Conservation (phyloP, 2,797 vertebrate genomes). For the Hephaestus fuliginosus region DNA sequence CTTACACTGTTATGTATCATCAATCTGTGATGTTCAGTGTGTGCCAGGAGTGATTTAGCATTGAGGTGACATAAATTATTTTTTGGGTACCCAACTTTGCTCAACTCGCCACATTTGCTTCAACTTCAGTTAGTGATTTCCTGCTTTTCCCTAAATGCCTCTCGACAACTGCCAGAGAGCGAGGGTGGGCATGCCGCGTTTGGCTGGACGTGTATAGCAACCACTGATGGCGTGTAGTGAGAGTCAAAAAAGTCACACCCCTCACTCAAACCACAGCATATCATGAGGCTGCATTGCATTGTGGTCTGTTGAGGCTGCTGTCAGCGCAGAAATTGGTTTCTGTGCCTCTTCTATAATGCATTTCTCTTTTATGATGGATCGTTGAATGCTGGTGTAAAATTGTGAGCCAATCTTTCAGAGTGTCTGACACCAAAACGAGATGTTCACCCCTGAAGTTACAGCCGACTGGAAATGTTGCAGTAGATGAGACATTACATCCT, state of each 20-base stretch:
- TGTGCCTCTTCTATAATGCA: slow-evolving; percentile 64
- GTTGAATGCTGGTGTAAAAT: slow-evolving; percentile 61
- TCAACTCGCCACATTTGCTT: slow-evolving; percentile 40
- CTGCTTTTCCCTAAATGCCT: slow-evolving; percentile 51
- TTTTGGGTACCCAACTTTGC: slow-evolving; percentile 39
- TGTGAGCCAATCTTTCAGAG: slow-evolving; percentile 60
- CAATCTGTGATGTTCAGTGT: slow-evolving; percentile 45
- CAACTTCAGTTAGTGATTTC: slow-evolving; percentile 37
- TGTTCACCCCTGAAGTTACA: slow-evolving; percentile 56
- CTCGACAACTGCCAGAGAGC: slow-evolving; percentile 41
- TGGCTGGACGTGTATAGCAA: slow-evolving; percentile 2
- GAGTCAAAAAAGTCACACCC: slow-evolving; percentile 53
- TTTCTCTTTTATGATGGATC: slow-evolving; percentile 71
- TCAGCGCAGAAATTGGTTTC: slow-evolving; percentile 66
- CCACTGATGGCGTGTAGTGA: slow-evolving; percentile 11
- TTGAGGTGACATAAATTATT: slow-evolving; percentile 48
- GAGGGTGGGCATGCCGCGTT: slow-evolving; percentile 20
- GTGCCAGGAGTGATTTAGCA: slow-evolving; percentile 57
- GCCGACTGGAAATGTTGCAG: slow-evolving; percentile 53
- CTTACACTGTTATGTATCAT: slow-evolving; percentile 47
- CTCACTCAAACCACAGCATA: slow-evolving; percentile 44
- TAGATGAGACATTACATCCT: slow-evolving; percentile 41
- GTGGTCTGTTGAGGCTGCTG: slow-evolving; percentile 65
- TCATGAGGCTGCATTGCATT: slow-evolving; percentile 59
- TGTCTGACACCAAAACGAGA: slow-evolving; percentile 61